Base-by-base conservation (phyloP, 2,888 invertebrate genomes). In the Ypsolopha scabrella region DNA sequence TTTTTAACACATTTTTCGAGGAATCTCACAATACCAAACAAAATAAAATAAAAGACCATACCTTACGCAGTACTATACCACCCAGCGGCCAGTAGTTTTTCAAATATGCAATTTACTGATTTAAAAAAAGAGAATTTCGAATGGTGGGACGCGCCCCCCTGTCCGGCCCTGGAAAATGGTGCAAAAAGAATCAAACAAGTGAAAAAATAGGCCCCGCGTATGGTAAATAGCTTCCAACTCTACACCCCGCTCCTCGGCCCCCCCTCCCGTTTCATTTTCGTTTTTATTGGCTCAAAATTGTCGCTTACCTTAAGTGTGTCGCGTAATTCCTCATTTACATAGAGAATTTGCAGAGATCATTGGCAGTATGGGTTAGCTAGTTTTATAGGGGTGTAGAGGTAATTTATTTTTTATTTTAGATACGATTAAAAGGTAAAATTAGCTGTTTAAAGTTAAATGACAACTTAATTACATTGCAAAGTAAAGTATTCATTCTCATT, bases 51-150 rank as follows among this genome's bases (percentile, higher is more conserved):
- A 14, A 51, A 44, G 24, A 24, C 11, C 36, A 37, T 8, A 2
- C 24, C n/a, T 8, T 33, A 49, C 37, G 43, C 48, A 38, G 38
- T 44, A 41, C 11, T n/a, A 9, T 37, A 37, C 41, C 24, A 24
- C 39, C 9, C 45, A 38, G 52, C 55, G 58, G 58, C 69, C 68
- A 70, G 75, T 82, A 83, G 81, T 83, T 82, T 83, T 81, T 81
- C 80, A 81, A 80, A 85, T 85, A 83, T 82, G 82, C 82, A 83
- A 82, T 83, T 85, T 83, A 79, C 79, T 80, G 82, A 83, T 83
- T 83, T 77, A 72, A 75, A 80, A 80, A 79, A 78, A 75, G 68
- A 52, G 52, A 53, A 45, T 34, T 11, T 52, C 65, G 61, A 51
- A 52, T 52, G 58, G 61, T 57, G 58, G 67, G 67, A 65, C 67